phyloP scores from a whole-genome alignment of 1,140 invertebrate genomes.

The Trichogramma pretiosum region DNA sequence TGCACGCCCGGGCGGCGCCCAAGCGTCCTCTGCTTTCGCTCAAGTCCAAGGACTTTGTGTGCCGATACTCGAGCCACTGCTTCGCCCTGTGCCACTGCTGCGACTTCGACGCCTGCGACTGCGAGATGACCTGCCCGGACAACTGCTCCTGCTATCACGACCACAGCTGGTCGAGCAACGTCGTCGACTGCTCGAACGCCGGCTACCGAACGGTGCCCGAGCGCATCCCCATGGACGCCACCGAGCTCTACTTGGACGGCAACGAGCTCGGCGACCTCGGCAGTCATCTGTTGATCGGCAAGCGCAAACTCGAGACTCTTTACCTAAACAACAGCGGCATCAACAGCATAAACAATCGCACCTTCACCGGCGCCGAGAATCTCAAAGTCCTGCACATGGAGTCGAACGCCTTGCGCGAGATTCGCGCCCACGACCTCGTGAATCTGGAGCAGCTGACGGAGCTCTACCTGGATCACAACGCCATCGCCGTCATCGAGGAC shows the following conservation, averaged over 20 bases:
- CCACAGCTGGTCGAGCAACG: slow-evolving; percentile 86
- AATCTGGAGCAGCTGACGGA: slow-evolving; percentile 71
- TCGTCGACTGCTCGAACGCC: slow-evolving; percentile 79
- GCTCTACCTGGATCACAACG: slow-evolving; percentile 80
- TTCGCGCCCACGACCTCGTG: slow-evolving; percentile 77
- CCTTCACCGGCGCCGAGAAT: slow-evolving; percentile 75
- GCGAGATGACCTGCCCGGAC: slow-evolving; percentile 88
- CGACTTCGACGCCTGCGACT: slow-evolving; percentile 90
- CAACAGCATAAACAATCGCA: slow-evolving; percentile 74
- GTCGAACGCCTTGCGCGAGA: slow-evolving; percentile 69
- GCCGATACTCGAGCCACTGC: slow-evolving; percentile 86
- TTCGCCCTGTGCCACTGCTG: slow-evolving; percentile 89
- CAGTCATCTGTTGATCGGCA: slow-evolving; percentile 83
- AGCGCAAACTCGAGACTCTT: slow-evolving; percentile 77
- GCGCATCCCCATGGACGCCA: slow-evolving; percentile 88
- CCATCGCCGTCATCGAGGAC: slow-evolving; percentile 74
- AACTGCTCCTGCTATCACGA: slow-evolving; percentile 93
- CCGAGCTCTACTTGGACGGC: slow-evolving; percentile 85
- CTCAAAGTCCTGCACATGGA: slow-evolving; percentile 75
- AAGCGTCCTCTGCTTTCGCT: slow-evolving; percentile 77
- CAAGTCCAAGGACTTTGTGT: slow-evolving; percentile 80
- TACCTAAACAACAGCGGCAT: slow-evolving; percentile 85
- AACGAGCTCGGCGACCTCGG: slow-evolving; percentile 79
- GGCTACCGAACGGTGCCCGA: slow-evolving; percentile 73
- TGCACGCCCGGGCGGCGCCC: slow-evolving; percentile 72